Percentiles rank a stretch among this genome's conserved stretches.
These are phyloP conservation scores for Tapirus indicus DNA, from an alignment of 2,797 vertebrate species.

Conservation along the genomic window DNA sequence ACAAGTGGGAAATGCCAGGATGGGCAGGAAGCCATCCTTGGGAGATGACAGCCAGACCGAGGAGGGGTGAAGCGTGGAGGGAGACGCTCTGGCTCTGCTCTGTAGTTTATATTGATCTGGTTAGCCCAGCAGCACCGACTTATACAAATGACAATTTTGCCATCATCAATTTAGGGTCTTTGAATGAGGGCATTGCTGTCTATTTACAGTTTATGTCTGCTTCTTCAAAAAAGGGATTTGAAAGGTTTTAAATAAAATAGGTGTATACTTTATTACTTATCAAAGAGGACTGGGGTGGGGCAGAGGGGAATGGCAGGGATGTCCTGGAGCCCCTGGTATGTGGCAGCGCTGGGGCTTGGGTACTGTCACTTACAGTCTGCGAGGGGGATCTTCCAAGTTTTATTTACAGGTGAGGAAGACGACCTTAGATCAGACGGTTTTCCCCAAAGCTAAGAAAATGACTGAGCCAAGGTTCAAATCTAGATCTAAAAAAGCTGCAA, in stretches of 20 bases:
- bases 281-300: background rate
- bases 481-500: background rate
- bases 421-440: background rate
- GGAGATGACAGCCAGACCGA: background rate
- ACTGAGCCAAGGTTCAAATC: background rate
- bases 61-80: background rate
- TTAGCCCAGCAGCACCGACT: accelerated
- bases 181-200: no score
- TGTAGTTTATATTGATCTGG: accelerated
- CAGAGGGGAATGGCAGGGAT: background rate
- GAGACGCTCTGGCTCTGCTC: accelerated
- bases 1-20: background rate
- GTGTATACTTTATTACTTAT: background rate
- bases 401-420: background rate
- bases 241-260: background rate
- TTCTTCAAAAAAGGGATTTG: background rate
- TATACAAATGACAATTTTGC: accelerated
- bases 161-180: accelerated
- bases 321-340: accelerated
- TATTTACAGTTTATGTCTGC: background rate
- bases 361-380: accelerated
- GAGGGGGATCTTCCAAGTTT: background rate
- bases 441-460: background rate
- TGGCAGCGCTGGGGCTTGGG: background rate
- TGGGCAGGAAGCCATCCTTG: background rate